Conservation (phyloP, 2,797 vertebrate genomes). For the Chlorospingus semifuscus region DNA sequence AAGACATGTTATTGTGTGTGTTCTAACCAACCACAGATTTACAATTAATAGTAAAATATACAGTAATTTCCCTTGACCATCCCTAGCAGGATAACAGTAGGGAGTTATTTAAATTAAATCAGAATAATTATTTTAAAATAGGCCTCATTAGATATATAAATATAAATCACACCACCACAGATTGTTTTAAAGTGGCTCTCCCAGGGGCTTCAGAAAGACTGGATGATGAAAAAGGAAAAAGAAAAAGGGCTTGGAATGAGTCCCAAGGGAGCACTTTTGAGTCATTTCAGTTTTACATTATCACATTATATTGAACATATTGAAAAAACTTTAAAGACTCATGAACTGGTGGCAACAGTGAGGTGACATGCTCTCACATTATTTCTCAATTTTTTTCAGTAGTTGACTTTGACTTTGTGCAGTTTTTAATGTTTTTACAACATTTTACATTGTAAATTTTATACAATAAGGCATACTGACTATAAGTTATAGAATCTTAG, state of each 20-base stretch:
- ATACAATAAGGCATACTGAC: background rate
- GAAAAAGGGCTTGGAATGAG: background rate
- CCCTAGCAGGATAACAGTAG: background rate
- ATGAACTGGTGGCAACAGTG: background rate
- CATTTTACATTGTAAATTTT: background rate
- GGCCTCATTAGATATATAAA: background rate
- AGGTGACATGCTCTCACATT: background rate
- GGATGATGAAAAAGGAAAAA: conserved; percentile 12
- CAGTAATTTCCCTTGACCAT: background rate
- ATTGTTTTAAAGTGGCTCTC: conserved; percentile 31
- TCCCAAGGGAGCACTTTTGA: conserved; percentile 2
- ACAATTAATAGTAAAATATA: background rate
- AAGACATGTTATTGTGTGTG: background rate
- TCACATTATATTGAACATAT: conserved; percentile 5
- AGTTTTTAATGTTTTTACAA: background rate
- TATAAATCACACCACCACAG: conserved; percentile 22
- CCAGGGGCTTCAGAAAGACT: background rate
- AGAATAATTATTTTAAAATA: conserved; percentile 43
- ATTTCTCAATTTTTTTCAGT: background rate
- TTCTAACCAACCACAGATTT: background rate
- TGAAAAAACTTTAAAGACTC: background rate
- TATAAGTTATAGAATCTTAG: background rate
- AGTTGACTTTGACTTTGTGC: background rate
- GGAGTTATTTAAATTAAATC: conserved; percentile 26
- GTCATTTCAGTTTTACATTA: background rate